These are phyloP conservation scores for Eupeodes latifasciatus DNA, from an alignment of 2,888 invertebrate genomes.

Conservation along the genomic window DNA sequence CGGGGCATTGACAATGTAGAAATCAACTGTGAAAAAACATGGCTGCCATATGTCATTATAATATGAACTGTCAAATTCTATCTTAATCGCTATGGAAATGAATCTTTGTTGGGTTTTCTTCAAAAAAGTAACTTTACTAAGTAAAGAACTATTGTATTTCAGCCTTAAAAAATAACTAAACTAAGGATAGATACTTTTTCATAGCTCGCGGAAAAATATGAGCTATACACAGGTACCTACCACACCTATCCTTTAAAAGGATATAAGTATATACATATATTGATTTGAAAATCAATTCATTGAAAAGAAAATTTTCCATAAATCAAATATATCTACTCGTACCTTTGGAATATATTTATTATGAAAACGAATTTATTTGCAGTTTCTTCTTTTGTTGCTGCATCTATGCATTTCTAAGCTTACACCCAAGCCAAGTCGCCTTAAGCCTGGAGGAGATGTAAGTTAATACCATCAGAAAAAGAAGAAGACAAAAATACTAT, in stretches of 20 bases:
- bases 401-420: conserved; percentile 19
- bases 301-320: conserved; percentile 74
- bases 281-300: conserved; percentile 66
- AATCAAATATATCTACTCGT: conserved; percentile 53
- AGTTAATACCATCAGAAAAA: conserved; percentile 1
- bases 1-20: too few relatives aligned
- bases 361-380: conserved; percentile 60
- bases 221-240: too few relatives aligned
- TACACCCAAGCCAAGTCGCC: conserved; percentile 37
- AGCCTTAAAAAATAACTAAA: too few relatives aligned
- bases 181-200: too few relatives aligned
- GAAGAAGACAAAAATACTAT: background rate
- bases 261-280: background rate
- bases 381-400: conserved; percentile 1
- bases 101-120: too few relatives aligned
- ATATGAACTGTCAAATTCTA: too few relatives aligned
- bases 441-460: background rate
- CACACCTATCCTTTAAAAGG: too few relatives aligned
- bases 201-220: too few relatives aligned
- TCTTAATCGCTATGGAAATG: too few relatives aligned
- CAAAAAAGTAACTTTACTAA: background rate
- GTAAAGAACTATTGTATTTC: too few relatives aligned
- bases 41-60: too few relatives aligned
- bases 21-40: too few relatives aligned
- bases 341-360: conserved; percentile 68